Evolutionary conservation across 1,140 invertebrate species (phyloP), one percentile per base, ranked within the genome.

Genomic region (Lucilia sericata): DNA sequence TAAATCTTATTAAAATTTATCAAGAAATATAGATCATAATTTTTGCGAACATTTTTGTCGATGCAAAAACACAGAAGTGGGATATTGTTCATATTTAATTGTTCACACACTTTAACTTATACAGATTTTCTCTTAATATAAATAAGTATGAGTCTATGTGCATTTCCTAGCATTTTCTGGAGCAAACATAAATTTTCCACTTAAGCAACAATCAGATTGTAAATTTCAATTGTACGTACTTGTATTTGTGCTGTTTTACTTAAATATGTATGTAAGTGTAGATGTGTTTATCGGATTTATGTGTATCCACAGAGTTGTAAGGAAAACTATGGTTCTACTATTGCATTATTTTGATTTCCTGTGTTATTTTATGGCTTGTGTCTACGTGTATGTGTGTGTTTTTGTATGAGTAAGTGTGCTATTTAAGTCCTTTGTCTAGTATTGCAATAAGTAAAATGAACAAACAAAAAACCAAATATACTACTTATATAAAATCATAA

Each of bases 161-260:
- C n/a, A 21, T 70, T 70, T 10, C 17, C 19, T 70, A 21, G 5
- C 2, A 70, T 70, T 70, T 80, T 47, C 76, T 80, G n/a, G 42
- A 3, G n/a, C 76, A 42, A 80, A 80, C 76, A 80, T 51, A 80
- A 51, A 80, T 80, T 80, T 80, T 80, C 42, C 76, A 80, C 76
- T 80, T 80, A 80, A 80, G 76, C 76, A 80, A 80, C 76, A 80
- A 80, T 80, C 76, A 80, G 76, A 80, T 80, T 80, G 76, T 80
- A 80, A 80, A 51, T 80, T 80, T 80, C 76, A 80, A 80, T 80
- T 80, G 76, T 49, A 25, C 21, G 65, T 70, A 70, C n/a, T 10
- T 42, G 10, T 42, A 8, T 42, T 42, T 42, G 3, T 30, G 25
- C 3, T 30, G 25, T 30, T 30, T 1, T 30, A 30, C 3, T 30